Base-by-base conservation (phyloP, 2,113 vertebrate genomes). In the Propithecus coquereli region DNA sequence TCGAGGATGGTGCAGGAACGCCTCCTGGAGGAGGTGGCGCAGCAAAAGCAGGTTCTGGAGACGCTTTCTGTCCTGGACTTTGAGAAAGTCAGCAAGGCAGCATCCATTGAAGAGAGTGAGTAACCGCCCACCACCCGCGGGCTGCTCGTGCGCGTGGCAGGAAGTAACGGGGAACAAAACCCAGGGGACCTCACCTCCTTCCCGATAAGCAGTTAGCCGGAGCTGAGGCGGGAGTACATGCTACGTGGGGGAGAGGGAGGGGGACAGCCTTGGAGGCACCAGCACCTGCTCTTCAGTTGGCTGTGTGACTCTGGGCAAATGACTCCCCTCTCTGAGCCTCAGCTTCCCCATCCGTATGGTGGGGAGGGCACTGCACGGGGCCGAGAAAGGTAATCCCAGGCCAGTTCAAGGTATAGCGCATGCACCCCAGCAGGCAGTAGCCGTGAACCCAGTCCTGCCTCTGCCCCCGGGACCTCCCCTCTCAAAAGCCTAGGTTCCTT, bases 91-190 rank as follows among this genome's bases (percentile, higher is more conserved):
- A 71, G 87, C 83, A 95, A 95, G 81, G 95, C 97, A 5, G 82
- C 77, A 1, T 98, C 97, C 10, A 30, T 98, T 1, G 98, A 99
- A 59, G 98, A 98, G 45, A 98, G 99, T 99, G 97, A 98, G 99
- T 98, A 52, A 27, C 57, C 0, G 57, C 37, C 20, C 0, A 0
- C 16, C 17, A 0, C 40, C 27, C 32, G 0, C 0, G 1, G 77
- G 82, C n/a, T 6, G 47, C 34, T 2, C 1, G 0, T 25, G 77
- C 8, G 88, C 14, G 2, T 0, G 66, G 90, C 12, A 1, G 0
- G n/a, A 17, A 20, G 66, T 0, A 1, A 17, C 2, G 32, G 82
- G 59, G 32, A 32, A 7, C 0, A 16, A 27, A 6, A 50, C 3
- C 10, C 30, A 59, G 0, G 37, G 50, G 22, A 2, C 10, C 43